Base-by-base conservation (phyloP, 2,888 invertebrate genomes). In the Cyaniris semiargus region DNA sequence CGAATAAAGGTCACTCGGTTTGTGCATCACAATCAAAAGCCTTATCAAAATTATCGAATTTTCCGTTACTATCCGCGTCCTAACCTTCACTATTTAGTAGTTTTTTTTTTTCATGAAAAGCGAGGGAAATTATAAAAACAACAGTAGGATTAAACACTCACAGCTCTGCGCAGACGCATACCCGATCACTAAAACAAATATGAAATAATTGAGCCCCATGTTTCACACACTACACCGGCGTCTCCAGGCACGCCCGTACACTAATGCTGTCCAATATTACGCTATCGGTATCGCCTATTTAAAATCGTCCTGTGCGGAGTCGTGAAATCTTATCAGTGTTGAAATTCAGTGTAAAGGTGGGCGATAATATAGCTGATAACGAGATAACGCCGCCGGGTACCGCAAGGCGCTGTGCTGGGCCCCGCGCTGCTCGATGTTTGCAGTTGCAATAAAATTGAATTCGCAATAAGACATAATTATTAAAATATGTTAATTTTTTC, bases 281-380 rank as follows among this genome's bases (percentile, higher is more conserved):
- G 23, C 76, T 80, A 81, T 81, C 84, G 83, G 86, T 83, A 79
- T 78, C 84, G 81, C 82, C 83, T 83, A 82, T 84, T 86, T 85
- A 84, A 87, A 86, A 86, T 82, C 82, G 82, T 83, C 82, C 80
- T 82, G 80, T 84, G 82, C 81, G 83, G 81, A 83, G 81, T 77
- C 78, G 81, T 78, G 78, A 70, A 88, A 88, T 89, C 88, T 92
- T 91, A 92, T 92, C 92, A 81, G 71, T 79, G 82, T 91, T 91
- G 88, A 92, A 91, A 91, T 92, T 90, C 91, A 88, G 81, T 83
- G 89, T 90, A 91, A 88, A 90, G 87, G 86, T 88, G 82, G 84
- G 86, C 87, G 90, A 90, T 90, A 85, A 77, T 79, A 77, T 74
- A 70, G 74, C 31, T 81, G 83, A 83, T 83, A 84, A 80, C 38